Evolutionary conservation across 2,797 vertebrate species (phyloP).

Genomic region (Schizopygopsis pylzovi): DNA sequence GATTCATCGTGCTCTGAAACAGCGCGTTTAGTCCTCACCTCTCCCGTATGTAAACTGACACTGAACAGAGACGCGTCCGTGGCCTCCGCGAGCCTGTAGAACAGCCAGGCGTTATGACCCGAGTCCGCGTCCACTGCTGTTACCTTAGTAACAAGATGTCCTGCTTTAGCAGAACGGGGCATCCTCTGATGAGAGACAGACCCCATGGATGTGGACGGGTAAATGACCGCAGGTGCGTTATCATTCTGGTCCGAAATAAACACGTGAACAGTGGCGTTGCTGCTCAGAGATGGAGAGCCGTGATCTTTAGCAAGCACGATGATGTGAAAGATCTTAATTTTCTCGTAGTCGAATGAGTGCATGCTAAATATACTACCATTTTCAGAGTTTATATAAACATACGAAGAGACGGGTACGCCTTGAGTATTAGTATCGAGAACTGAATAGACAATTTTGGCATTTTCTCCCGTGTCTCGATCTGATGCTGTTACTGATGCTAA

Average conservation of each 20-base stretch:
- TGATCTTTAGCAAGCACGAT: constrained; percentile 22
- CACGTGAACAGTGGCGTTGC: constrained; percentile 57
- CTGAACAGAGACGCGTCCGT: constrained; percentile 61
- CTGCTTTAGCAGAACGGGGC: constrained; percentile 71
- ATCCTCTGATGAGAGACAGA: constrained; percentile 61
- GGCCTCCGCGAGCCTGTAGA: constrained; percentile 58
- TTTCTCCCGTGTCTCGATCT: constrained; percentile 67
- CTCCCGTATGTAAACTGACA: constrained; percentile 70
- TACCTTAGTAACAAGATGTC: constrained; percentile 77
- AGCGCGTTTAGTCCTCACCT: constrained; percentile 69
- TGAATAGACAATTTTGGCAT: constrained; percentile 69
- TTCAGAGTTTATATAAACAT: constrained; percentile 62
- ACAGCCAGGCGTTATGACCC: constrained; percentile 77
- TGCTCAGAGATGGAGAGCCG: constrained; percentile 51
- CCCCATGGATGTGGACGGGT: constrained; percentile 56
- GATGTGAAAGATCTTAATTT: constrained; percentile 60
- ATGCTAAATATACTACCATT: constrained; percentile 64
- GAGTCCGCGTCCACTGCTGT: constrained; percentile 79
- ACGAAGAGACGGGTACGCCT: constrained; percentile 32
- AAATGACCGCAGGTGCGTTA: constrained; percentile 63
- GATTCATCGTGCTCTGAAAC: constrained; percentile 71
- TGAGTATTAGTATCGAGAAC: constrained; percentile 62
- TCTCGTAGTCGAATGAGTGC: constrained; percentile 73
- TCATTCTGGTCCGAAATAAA: constrained; percentile 67
- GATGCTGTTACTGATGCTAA: constrained; percentile 64